Percentiles rank a stretch among this genome's conserved stretches.
Evolutionary conservation across 2,113 vertebrate genomes (phyloP).

Genomic region (Panthera uncia): DNA sequence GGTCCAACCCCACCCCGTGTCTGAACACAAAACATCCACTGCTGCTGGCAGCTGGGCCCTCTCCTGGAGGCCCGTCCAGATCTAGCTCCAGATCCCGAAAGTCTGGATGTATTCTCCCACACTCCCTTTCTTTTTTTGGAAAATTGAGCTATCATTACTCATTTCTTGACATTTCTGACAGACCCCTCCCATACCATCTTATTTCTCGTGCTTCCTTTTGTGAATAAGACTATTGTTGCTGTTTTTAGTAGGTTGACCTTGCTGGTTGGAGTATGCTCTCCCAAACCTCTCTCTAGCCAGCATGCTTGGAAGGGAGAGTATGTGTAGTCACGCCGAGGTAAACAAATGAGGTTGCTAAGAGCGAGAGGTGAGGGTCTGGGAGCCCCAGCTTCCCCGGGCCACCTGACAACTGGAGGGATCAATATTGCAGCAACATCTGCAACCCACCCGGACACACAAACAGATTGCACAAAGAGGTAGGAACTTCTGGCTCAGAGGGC

Average conservation of each 20-base stretch:
- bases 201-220: not conserved
- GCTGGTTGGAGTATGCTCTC: not conserved
- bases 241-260: not conserved
- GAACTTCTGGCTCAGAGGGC: not conserved
- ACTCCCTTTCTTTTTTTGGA: not conserved
- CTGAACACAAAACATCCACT: not conserved
- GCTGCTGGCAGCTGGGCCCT: accelerated
- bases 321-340: not conserved
- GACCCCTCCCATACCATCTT: not conserved
- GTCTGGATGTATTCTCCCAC: not conserved
- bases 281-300: not conserved
- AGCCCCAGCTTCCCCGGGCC: not conserved
- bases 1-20: not conserved
- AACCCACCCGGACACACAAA: too few species aligned
- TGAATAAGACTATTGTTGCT: not conserved
- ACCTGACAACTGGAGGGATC: not conserved
- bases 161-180: not conserved
- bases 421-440: not conserved
- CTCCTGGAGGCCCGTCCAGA: not conserved
- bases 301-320: not conserved
- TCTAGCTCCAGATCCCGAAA: not conserved
- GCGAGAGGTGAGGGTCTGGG: not conserved
- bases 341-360: not conserved
- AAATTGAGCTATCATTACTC: not conserved
- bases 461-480: not conserved